phyloP scores from a whole-genome alignment of 2,888 invertebrate genomes.

The Dorcus hopei region DNA sequence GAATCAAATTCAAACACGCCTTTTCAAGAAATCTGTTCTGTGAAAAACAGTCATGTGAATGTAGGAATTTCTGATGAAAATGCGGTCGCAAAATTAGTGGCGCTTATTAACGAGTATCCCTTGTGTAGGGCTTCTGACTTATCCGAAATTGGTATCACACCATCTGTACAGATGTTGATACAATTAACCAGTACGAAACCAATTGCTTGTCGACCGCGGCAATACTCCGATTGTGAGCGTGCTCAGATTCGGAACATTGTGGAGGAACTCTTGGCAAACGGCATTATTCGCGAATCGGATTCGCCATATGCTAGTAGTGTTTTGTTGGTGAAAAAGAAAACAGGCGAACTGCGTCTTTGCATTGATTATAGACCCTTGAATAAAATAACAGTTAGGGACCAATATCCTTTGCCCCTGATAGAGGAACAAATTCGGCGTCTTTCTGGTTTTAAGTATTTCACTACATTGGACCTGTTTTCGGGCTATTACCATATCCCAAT shows the following conservation, averaged over 20 bases:
- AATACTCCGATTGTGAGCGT: neutral
- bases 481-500: slow-evolving; percentile 12
- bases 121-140: no score
- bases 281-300: slow-evolving; percentile 21
- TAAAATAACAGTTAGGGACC: slow-evolving; percentile 30
- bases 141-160: no score
- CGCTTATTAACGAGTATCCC: no score
- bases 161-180: no score
- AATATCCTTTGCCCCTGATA: slow-evolving; percentile 35
- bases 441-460: slow-evolving; percentile 28
- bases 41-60: no score
- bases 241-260: neutral
- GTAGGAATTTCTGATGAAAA: no score
- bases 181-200: no score
- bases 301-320: slow-evolving; percentile 29
- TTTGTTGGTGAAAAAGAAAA: slow-evolving; percentile 29
- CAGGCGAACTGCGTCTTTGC: slow-evolving; percentile 26
- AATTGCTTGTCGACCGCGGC: neutral
- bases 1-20: no score
- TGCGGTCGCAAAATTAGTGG: no score
- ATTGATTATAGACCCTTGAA: slow-evolving; percentile 36
- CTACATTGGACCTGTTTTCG: slow-evolving; percentile 31
- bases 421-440: slow-evolving; percentile 33
- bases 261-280: neutral
- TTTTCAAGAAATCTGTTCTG: no score